These are phyloP conservation scores for Tragelaphus buxtoni DNA, from an alignment of 2,113 vertebrate genomes.

Conservation along the genomic window DNA sequence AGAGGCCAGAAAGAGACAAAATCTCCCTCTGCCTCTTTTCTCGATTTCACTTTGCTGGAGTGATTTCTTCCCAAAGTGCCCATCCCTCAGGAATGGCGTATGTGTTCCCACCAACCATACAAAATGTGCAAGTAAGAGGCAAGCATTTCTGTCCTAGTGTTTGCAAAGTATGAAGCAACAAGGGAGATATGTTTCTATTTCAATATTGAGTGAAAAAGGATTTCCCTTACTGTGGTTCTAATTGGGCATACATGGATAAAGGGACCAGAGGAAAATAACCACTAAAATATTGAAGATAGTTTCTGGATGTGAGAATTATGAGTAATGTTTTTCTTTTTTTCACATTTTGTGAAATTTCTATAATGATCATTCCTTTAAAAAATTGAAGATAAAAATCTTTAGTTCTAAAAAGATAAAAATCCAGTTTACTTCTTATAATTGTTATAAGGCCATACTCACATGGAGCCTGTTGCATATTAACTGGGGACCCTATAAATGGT, in stretches of 20 bases:
- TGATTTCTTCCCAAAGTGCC: neutral
- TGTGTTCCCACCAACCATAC: neutral
- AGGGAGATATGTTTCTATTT: neutral
- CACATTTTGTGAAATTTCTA: neutral
- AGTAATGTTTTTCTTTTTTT: neutral
- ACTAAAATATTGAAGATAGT: neutral
- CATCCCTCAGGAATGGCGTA: too few species aligned
- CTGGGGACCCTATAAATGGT: neutral
- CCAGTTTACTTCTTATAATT: neutral
- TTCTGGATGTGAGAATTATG: neutral
- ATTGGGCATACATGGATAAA: neutral
- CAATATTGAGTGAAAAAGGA: neutral
- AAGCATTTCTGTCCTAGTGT: neutral
- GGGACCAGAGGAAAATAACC: neutral
- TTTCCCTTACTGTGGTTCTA: neutral
- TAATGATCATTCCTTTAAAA: neutral
- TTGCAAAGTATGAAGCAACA: neutral
- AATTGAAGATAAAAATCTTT: neutral
- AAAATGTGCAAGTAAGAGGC: neutral
- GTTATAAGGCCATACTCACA: neutral
- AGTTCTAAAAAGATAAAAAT: neutral
- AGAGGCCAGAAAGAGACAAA: neutral
- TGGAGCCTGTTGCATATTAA: too few species aligned
- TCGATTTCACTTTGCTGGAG: rapidly evolving
- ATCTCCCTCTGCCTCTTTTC: neutral